These are phyloP conservation scores for Parapsyche elsis DNA, from an alignment of 1,140 invertebrate species.

Conservation along the genomic window DNA sequence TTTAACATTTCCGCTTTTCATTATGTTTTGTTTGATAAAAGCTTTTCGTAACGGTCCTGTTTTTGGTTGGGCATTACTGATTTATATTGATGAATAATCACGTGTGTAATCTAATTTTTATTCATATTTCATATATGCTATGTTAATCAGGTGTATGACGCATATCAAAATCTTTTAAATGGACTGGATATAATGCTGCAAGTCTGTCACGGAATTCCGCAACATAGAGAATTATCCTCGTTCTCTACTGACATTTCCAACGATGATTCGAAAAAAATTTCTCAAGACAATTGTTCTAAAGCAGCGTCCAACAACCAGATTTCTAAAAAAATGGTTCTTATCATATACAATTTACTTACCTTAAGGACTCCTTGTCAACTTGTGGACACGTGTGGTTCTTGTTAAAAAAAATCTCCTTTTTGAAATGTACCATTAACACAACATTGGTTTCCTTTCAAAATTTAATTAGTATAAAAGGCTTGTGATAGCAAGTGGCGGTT, in stretches of 20 bases:
- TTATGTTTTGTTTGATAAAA: background rate
- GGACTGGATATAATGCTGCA: conserved; percentile 76
- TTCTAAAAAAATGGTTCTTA: conserved; percentile 51
- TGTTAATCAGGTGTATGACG: conserved; percentile 73
- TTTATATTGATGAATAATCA: background rate
- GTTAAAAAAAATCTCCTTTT: background rate
- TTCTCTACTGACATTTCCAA: conserved; percentile 59
- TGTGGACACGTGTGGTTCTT: conserved; percentile 21
- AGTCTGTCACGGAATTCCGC: conserved; percentile 73
- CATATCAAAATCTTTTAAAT: conserved; percentile 76
- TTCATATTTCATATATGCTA: conserved; percentile 39
- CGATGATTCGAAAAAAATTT: conserved; percentile 58
- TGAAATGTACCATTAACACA: background rate
- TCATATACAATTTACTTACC: conserved; percentile 12
- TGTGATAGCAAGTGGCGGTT: background rate
- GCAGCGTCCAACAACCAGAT: conserved; percentile 37
- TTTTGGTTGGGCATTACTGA: background rate
- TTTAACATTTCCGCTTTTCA: too few relatives aligned
- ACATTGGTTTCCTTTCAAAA: background rate
- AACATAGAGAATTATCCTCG: conserved; percentile 42
- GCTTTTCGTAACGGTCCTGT: background rate
- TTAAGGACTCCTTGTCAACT: conserved; percentile 8
- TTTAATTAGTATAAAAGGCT: background rate
- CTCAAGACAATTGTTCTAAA: conserved; percentile 49
- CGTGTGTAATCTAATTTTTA: conserved; percentile 9